Percentiles rank a stretch among this genome's conserved stretches.
Evolutionary conservation across 2,888 invertebrate genomes (phyloP).

Genomic region (Habroteleia sp.): DNA sequence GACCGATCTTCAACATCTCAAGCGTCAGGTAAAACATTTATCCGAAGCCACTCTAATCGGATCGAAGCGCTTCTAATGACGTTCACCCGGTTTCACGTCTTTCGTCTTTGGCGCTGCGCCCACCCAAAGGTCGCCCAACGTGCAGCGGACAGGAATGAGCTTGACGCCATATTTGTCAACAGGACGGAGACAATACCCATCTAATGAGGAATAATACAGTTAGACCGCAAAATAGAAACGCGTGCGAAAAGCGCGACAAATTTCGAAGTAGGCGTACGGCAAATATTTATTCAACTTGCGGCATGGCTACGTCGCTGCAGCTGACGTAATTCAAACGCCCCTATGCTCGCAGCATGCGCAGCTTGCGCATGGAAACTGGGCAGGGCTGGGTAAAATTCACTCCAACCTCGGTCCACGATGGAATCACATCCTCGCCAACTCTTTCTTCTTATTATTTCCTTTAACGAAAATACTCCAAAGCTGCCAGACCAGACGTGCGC

Average conservation of each 20-base stretch:
- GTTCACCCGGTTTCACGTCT: conserved; percentile 50
- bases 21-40: conserved; percentile 43
- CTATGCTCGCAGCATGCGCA: conserved; percentile 55
- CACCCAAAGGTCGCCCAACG: conserved; percentile 10
- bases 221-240: conserved; percentile 13
- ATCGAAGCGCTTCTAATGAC: conserved; percentile 47
- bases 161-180: neutral
- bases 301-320: conserved; percentile 23
- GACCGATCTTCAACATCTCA: conserved; percentile 32
- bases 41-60: conserved; percentile 45
- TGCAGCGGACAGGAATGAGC: neutral
- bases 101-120: conserved; percentile 9
- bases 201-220: conserved; percentile 22
- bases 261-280: conserved; percentile 25
- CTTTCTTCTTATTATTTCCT: too few species aligned
- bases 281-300: conserved; percentile 59
- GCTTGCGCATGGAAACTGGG: conserved; percentile 44
- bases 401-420: conserved; percentile 27
- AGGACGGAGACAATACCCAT: conserved; percentile 4
- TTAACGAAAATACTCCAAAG: neutral
- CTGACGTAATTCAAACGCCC: conserved; percentile 59
- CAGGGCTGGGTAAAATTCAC: conserved; percentile 38
- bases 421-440: too few species aligned
- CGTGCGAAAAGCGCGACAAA: conserved; percentile 32
- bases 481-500: too few species aligned